These are phyloP conservation scores for Limanda limanda DNA, from an alignment of 2,113 vertebrate species.

Conservation along the genomic window DNA sequence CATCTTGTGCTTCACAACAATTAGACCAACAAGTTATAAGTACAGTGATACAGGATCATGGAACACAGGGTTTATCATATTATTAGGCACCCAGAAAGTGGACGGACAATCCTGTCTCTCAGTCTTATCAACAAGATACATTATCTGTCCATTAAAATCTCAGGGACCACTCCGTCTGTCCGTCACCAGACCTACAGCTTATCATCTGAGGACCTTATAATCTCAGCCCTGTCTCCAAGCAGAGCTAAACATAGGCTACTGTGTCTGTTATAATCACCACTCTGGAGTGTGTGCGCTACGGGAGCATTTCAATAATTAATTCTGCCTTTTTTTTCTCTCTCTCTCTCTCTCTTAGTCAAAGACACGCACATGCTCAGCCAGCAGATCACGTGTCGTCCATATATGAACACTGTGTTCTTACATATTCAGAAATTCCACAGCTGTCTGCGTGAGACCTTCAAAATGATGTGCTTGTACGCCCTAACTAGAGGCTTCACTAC, in stretches of 20 bases:
- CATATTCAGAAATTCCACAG: conserved; percentile 43
- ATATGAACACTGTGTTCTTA: conserved; percentile 1
- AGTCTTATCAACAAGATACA: conserved; percentile 49
- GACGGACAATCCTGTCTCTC: conserved; percentile 1
- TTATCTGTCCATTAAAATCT: conserved; percentile 40
- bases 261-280: conserved; percentile 56
- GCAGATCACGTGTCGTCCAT: conserved; percentile 28
- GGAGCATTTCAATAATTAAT: conserved; percentile 70
- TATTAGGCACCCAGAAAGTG: conserved; percentile 7
- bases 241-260: conserved; percentile 57
- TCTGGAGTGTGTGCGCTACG: conserved; percentile 28
- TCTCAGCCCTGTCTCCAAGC: conserved; percentile 23
- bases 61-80: not conserved
- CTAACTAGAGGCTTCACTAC: conserved; percentile 43
- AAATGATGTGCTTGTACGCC: conserved; percentile 43
- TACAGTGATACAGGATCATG: not conserved
- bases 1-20: not conserved
- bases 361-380: conserved; percentile 11
- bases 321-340: conserved; percentile 32
- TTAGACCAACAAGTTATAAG: not conserved
- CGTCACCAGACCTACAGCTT: conserved; percentile 20
- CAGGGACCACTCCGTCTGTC: conserved; percentile 20
- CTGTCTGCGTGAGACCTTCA: conserved; percentile 27
- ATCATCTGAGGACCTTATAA: conserved; percentile 40
- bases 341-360: conserved; percentile 25